A percentile compares a stretch with the other conserved stretches of the same genome.
phyloP scores from a whole-genome alignment of 1,140 invertebrate genomes.

The Himalopsyche phryganea region DNA sequence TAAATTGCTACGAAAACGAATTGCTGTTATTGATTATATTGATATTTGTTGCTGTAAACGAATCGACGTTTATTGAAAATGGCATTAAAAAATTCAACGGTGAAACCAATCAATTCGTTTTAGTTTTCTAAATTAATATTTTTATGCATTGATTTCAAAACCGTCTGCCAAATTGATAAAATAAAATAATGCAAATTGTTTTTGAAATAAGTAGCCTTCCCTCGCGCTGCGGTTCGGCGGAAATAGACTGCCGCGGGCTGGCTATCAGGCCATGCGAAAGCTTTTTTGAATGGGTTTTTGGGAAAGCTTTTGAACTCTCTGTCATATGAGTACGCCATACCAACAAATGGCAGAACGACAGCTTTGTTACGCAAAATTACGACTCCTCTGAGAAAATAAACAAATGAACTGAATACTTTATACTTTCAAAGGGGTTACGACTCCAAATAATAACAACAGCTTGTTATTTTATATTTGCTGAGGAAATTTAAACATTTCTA shows the following conservation, averaged over 20 bases:
- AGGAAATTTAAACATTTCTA: slow-evolving; percentile 29
- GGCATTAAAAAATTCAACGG: too few species aligned
- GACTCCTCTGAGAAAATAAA: slow-evolving; percentile 34
- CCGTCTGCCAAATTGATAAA: too few species aligned
- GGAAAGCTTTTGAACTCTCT: slow-evolving; percentile 31
- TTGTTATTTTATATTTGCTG: slow-evolving; percentile 34
- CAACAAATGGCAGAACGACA: slow-evolving; percentile 7
- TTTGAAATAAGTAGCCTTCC: slow-evolving; percentile 5
- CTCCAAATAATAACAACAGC: slow-evolving; percentile 26
- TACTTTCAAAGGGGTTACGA: slow-evolving; percentile 26
- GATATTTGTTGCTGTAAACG: too few species aligned
- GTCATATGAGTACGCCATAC: slow-evolving; percentile 14
- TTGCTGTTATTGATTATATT: too few species aligned
- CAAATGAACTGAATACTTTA: slow-evolving; percentile 32
- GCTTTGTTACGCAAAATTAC: slow-evolving; percentile 35
- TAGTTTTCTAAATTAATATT: too few species aligned
- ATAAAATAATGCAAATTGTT: too few species aligned
- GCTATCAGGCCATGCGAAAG: slow-evolving; percentile 14
- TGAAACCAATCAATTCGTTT: too few species aligned
- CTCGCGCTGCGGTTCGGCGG: neutral
- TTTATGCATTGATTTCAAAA: too few species aligned
- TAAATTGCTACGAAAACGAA: too few species aligned
- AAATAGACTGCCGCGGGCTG: slow-evolving; percentile 6
- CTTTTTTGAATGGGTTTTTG: slow-evolving; percentile 31
- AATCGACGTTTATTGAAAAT: too few species aligned